phyloP scores from a whole-genome alignment of 2,113 vertebrate species.

The Anser brachyrhynchus region DNA sequence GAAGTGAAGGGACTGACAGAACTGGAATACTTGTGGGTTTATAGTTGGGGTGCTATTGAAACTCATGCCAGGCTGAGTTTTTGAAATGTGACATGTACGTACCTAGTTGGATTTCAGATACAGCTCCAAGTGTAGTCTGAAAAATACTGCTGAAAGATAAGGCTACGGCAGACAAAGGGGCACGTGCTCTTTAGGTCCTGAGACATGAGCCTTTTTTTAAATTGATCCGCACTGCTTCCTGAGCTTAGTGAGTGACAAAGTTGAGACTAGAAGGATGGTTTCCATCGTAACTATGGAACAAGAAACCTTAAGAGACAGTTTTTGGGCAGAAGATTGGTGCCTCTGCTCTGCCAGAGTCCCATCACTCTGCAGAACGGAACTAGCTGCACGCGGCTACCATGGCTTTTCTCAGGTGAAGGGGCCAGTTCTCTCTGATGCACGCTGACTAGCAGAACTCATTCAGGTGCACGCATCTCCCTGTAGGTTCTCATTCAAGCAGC shows the following conservation, averaged over 20 bases:
- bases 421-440: background rate
- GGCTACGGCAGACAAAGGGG: background rate
- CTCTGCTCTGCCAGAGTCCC: background rate
- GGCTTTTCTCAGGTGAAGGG: background rate
- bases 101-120: background rate
- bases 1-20: background rate
- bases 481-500: background rate
- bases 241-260: background rate
- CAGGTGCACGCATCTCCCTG: no score
- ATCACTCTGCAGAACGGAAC: rapidly evolving
- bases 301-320: background rate
- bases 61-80: background rate
- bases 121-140: background rate
- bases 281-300: background rate
- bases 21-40: background rate
- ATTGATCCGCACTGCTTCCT: background rate
- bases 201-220: background rate
- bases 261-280: background rate
- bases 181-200: background rate
- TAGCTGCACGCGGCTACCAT: background rate
- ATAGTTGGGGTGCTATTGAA: background rate
- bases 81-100: background rate
- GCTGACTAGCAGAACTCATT: background rate
- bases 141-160: background rate
- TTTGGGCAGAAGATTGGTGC: background rate